These are phyloP conservation scores for Cheilosia soror DNA, from an alignment of 2,888 invertebrate genomes.

Conservation along the genomic window DNA sequence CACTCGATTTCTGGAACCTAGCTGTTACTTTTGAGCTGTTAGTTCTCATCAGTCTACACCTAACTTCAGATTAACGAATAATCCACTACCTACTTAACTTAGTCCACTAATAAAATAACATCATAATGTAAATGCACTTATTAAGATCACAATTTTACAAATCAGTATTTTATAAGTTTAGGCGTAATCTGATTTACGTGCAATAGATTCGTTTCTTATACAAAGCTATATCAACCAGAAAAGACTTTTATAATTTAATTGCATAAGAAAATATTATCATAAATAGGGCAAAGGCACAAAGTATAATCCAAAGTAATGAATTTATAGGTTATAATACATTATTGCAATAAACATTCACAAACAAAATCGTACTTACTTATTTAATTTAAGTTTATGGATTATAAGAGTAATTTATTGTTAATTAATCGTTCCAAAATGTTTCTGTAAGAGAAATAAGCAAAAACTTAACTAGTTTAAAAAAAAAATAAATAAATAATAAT, in stretches of 20 bases:
- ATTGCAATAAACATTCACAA: conserved; percentile 18
- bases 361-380: neutral
- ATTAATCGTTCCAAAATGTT: conserved; percentile 54
- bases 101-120: no score
- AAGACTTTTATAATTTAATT: conserved; percentile 19
- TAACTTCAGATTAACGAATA: no score
- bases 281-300: conserved; percentile 18
- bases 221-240: neutral
- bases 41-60: no score
- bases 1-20: no score
- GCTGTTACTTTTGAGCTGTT: no score
- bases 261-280: conserved; percentile 1
- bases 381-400: conserved; percentile 25
- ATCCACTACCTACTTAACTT: no score
- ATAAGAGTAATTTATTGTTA: conserved; percentile 36
- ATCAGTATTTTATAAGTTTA: conserved; percentile 7
- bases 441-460: conserved; percentile 27
- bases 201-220: conserved; percentile 16
- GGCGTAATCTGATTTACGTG: neutral
- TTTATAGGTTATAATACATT: conserved; percentile 11
- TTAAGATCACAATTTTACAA: neutral
- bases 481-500: neutral
- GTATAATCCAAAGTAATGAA: conserved; percentile 26
- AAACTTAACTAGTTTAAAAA: neutral
- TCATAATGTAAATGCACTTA: neutral